Evolutionary conservation across 2,888 invertebrate genomes (phyloP), one percentile per base, ranked within the genome.

Genomic region (Melinaea menophilus): DNA sequence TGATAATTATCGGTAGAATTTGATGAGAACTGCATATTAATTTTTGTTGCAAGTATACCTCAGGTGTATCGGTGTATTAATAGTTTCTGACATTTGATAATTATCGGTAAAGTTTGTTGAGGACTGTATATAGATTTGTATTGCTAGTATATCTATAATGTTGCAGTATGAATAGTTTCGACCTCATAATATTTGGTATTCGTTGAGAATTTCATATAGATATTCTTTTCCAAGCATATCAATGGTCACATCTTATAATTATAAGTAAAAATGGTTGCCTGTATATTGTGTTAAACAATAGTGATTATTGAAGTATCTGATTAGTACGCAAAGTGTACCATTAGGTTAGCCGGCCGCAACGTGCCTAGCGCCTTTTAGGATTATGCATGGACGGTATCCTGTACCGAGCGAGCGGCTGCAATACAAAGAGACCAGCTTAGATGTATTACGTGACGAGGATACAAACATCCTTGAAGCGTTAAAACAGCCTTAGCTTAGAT

Each of bases 371-470:
- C 83, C 82, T 80, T 85, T 82, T 85, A 73, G 69, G 79, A 78
- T 79, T 72, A 75, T 74, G 78, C 79, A 82, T 80, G 77, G 77
- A 75, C 79, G 72, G 82, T 82, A 82, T 87, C 84, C 85, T 85
- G 84, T 79, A 68, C 71, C 65, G 82, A 78, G 70, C 72, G 67
- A 73, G 69, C 74, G 72, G 75, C 79, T 79, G 79, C 77, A 76
- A 78, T 82, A 81, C 85, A 82, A 83, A 84, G 81, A 75, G 80
- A 76, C 77, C 74, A 79, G 71, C 78, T 76, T 74, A 79, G 79
- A 79, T 78, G 73, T 71, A 70, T 67, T 70, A 78, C 86, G 85
- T 86, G 86, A 80, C 70, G 47, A 63, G 84, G 78, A 73, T 81
- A 71, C 66, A 67, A 69, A 74, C 58, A 45, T 31, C 34, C 66